Percentiles rank a stretch among this genome's conserved stretches.
phyloP scores from a whole-genome alignment of 2,113 vertebrate genomes.

The Cyrtonyx montezumae region DNA sequence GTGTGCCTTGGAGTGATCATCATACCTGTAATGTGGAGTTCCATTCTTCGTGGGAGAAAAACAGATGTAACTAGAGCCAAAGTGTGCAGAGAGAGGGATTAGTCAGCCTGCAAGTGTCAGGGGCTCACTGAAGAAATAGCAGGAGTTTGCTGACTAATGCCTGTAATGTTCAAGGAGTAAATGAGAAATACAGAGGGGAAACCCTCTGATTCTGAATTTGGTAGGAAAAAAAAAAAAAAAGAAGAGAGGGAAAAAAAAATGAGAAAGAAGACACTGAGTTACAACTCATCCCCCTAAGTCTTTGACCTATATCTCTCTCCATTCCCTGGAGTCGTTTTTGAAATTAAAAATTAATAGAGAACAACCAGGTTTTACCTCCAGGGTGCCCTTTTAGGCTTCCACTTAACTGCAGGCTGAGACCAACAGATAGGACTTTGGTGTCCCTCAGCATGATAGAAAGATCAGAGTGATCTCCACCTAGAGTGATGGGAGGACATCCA shows the following conservation, averaged over 20 bases:
- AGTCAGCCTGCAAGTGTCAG: conserved; percentile 44
- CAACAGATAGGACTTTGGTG: not conserved
- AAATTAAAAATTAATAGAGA: conserved; percentile 71
- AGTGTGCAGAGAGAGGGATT: conserved; percentile 1
- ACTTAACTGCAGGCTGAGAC: not conserved
- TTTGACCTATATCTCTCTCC: conserved; percentile 64
- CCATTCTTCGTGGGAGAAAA: not conserved
- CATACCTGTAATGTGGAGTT: accelerated
- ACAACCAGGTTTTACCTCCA: conserved; percentile 51
- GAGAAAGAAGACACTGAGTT: not conserved
- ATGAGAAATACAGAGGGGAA: conserved; percentile 50
- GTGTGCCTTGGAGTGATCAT: not conserved
- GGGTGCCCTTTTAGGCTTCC: conserved; percentile 25
- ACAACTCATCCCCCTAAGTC: conserved; percentile 41
- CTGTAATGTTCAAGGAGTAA: not conserved
- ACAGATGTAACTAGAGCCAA: not conserved
- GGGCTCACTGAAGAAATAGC: conserved; percentile 9
- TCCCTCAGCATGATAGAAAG: not conserved
- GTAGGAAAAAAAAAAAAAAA: not conserved
- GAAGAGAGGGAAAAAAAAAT: accelerated
- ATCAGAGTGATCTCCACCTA: not conserved
- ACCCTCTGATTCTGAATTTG: conserved; percentile 54
- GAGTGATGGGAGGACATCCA: not conserved
- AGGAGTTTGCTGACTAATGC: conserved; percentile 66
- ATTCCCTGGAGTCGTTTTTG: conserved; percentile 49